Base-by-base conservation (phyloP, 2,888 invertebrate genomes). In the Apamea anceps region DNA sequence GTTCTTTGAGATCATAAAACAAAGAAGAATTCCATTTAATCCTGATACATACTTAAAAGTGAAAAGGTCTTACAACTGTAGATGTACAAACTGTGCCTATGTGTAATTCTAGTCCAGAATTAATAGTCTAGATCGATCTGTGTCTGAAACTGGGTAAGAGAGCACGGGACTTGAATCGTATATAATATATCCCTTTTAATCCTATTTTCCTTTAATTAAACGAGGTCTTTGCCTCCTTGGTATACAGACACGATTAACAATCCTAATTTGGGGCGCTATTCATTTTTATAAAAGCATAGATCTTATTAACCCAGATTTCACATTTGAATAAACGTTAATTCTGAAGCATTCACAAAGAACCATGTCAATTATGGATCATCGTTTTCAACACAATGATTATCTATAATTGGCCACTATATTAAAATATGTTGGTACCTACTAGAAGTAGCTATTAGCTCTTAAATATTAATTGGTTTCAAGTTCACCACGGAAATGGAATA, bases 191-290 rank as follows among this genome's bases (percentile, higher is more conserved):
- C 78, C 82, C 76, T 75, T 77, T 85, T 81, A 87, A 82, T 82
- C 81, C 79, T 73, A 85, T 88, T 87, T 68, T 72, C 67, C 75
- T 75, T 82, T 88, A 84, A 88, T 87, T 87, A 77, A 79, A 84
- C 87, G 71, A 75, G 60, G 72, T 80, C 78, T 75, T 74, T 42
- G 77, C 67, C 76, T 76, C 42, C 65, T 75, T 81, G 72, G 83
- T 85, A 83, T 76, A 85, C 48, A 73, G 80, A 75, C 60, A 75
- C 75, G 72, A 73, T 86, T 85, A 74, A 68, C 72, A 67, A 62
- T 54, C 74, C 66, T 81, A 77, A 73, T 83, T 80, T 80, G 48
- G 62, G 65, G 2, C 32, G 13, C 72, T 7, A 45, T 72, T 62
- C 8, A 70, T 72, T 75, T 80, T 80, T 54, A 63, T 42, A 32